Base-by-base conservation (phyloP, 2,888 invertebrate genomes). In the Pristionchus arcanus region DNA sequence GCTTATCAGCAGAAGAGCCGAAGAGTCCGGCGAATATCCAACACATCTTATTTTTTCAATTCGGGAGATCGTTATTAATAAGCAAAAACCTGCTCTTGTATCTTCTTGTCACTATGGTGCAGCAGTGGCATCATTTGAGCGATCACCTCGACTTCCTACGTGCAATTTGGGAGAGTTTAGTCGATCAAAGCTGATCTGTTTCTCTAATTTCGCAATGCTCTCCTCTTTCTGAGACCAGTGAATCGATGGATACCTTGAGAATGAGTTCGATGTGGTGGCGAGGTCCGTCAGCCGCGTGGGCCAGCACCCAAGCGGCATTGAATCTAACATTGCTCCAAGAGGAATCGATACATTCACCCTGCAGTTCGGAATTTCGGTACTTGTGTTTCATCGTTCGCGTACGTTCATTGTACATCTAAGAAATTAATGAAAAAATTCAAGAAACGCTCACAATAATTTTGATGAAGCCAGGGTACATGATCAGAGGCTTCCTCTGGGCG, bases 281-380 rank as follows among this genome's bases (percentile, higher is more conserved):
- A 9, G 84, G 66, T 16, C 89, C 89, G 7, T 81, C 83, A 53
- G 89, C 89, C 63, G 83, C 15, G 28, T 83, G 83, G 9, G 83
- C 63, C 25, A 89, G 59, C 9, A 84, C 37, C 83, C 84, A 89
- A 0, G 89, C 68, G 21, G 89, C 89, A n/a, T 89, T 66, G 19
- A 66, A 5, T 21, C 59, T 63, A 25, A 89, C 84, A n/a, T 83
- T n/a, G 25, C n/a, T 19, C 16, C 15, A 16, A 1, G 88, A 59
- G 31, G 88, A 88, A 21, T 37, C 63, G n/a, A 88, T 77, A 15
- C 21, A 31, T n/a, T 25, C 25, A 11, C 1, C 28, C 74, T 68
- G 49, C 7, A 49, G 9, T 19, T 28, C 31, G 28, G 63, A n/a
- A 59, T 21, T n/a, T n/a, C n/a, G n/a, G n/a, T n/a, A n/a, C n/a